A percentile compares a stretch with the other conserved stretches of the same genome.
These are phyloP conservation scores for Leontopithecus rosalia DNA, from an alignment of 2,797 vertebrate species.

Conservation along the genomic window DNA sequence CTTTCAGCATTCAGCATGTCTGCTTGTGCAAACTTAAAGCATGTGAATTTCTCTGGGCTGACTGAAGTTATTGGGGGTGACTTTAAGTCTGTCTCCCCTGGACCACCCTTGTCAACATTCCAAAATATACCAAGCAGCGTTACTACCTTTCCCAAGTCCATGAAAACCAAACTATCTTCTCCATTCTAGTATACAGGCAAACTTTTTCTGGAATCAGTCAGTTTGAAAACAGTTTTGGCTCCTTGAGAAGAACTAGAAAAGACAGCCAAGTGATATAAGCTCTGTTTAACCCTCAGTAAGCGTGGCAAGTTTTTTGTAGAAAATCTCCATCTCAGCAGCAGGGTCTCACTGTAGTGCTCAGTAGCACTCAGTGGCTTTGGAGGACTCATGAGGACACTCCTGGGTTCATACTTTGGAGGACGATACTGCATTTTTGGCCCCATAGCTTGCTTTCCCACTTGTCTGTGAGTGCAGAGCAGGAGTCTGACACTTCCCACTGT, in stretches of 20 bases:
- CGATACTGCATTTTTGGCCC: constrained; percentile 83
- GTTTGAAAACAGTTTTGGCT: not conserved
- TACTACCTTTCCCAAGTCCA: not conserved
- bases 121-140: constrained; percentile 22
- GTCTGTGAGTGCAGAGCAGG: constrained; percentile 80
- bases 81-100: not conserved
- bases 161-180: not conserved
- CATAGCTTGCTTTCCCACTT: constrained; percentile 80
- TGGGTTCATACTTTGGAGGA: constrained; percentile 73
- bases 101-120: constrained; percentile 1
- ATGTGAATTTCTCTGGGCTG: not conserved
- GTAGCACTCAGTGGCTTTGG: too few species aligned
- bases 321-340: constrained; percentile 34
- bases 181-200: not conserved
- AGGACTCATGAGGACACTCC: not conserved
- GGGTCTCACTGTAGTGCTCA: constrained; percentile 5
- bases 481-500: constrained; percentile 55
- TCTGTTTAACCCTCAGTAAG: not conserved
- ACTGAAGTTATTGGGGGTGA: constrained; percentile 40
- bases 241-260: not conserved
- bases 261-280: not conserved
- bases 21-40: constrained; percentile 29
- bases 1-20: constrained; percentile 52
- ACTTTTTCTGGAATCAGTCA: not conserved
- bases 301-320: not conserved